phyloP scores from a whole-genome alignment of 1,140 invertebrate species.

The Carcinoscorpius rotundicauda region DNA sequence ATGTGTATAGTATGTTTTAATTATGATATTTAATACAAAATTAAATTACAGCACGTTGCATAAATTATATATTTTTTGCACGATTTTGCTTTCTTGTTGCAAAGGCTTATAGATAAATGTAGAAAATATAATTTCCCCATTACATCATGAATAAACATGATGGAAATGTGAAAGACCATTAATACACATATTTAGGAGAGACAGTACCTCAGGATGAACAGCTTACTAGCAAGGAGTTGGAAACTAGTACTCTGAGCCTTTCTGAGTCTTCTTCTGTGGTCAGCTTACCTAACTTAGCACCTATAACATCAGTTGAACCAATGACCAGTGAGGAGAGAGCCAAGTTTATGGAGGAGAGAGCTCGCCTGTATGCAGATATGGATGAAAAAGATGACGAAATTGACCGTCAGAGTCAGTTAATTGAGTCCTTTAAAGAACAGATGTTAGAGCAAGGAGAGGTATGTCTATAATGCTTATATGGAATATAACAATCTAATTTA shows the following conservation, averaged over 20 bases:
- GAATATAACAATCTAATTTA: too few relatives aligned
- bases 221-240: conserved; percentile 55
- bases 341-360: conserved; percentile 72
- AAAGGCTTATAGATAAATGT: too few relatives aligned
- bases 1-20: too few relatives aligned
- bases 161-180: too few relatives aligned
- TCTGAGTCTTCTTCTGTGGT: conserved; percentile 20
- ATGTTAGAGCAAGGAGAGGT: conserved; percentile 90
- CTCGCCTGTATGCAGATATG: conserved; percentile 85
- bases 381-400: conserved; percentile 99
- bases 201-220: conserved; percentile 86
- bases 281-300: conserved; percentile 8
- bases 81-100: too few relatives aligned
- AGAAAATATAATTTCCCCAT: too few relatives aligned
- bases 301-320: conserved; percentile 27
- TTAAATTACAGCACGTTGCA: too few relatives aligned
- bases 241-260: conserved; percentile 30
- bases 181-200: conserved; percentile 49
- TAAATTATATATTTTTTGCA: too few relatives aligned
- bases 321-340: conserved; percentile 44
- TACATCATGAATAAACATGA: too few relatives aligned
- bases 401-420: conserved; percentile 89
- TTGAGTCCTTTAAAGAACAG: conserved; percentile 95
- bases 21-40: too few relatives aligned
- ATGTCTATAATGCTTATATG: not conserved